phyloP scores from a whole-genome alignment of 1,140 invertebrate genomes.

The Stegodyphus dumicola region DNA sequence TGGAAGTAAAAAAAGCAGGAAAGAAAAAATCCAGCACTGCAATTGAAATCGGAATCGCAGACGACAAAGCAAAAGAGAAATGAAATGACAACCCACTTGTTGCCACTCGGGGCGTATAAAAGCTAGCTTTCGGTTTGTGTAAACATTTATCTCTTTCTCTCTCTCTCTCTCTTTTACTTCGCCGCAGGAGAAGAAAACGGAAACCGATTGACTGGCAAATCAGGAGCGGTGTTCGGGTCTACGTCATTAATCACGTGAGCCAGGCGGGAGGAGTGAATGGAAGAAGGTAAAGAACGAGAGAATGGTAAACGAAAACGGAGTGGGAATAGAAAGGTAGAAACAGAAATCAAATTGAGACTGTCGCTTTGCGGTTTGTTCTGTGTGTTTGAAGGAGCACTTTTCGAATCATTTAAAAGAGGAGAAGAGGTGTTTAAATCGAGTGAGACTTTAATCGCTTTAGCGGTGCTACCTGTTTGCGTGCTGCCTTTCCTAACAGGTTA shows the following conservation, averaged over 20 bases:
- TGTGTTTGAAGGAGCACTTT: constrained; percentile 18
- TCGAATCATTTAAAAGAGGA: constrained; percentile 22
- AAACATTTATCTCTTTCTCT: constrained; percentile 57
- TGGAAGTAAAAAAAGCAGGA: not conserved
- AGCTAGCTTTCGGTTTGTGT: constrained; percentile 44
- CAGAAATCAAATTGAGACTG: constrained; percentile 58
- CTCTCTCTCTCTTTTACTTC: not conserved
- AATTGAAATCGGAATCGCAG: constrained; percentile 1
- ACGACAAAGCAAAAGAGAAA: constrained; percentile 20
- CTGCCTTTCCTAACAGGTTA: constrained; percentile 6
- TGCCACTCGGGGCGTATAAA: constrained; percentile 49
- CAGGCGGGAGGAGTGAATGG: not conserved
- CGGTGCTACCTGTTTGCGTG: constrained; percentile 15
- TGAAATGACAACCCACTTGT: constrained; percentile 59
- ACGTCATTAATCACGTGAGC: constrained; percentile 59
- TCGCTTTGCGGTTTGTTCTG: constrained; percentile 58
- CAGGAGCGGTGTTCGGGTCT: constrained; percentile 42
- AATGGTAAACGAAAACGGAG: constrained; percentile 47
- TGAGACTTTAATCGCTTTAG: constrained; percentile 51
- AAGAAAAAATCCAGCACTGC: not conserved
- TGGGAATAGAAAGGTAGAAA: constrained; percentile 58
- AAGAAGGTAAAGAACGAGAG: not conserved
- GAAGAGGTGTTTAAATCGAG: constrained; percentile 23
- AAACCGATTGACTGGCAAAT: constrained; percentile 61
- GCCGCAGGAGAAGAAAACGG: constrained; percentile 15